A percentile compares a stretch with the other conserved stretches of the same genome.
These are phyloP conservation scores for Ormyrus thymus DNA, from an alignment of 2,888 invertebrate genomes.

Conservation along the genomic window DNA sequence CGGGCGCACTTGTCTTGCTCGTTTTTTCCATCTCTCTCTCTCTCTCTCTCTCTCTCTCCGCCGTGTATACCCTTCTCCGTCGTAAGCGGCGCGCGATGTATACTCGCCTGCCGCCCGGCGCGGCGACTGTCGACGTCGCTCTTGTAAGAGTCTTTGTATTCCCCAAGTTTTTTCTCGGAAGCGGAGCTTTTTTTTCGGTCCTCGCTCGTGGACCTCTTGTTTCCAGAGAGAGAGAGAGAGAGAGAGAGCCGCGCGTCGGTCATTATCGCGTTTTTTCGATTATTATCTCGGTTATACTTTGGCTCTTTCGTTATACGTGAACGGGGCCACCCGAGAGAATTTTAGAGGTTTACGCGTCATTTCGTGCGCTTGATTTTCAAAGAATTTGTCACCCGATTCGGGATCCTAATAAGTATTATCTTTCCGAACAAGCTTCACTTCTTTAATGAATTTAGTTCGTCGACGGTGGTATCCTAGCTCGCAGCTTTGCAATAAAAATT, in stretches of 20 bases:
- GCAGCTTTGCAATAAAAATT: no score
- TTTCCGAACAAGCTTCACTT: not conserved
- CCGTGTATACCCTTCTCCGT: conserved; percentile 17
- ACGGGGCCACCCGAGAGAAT: no score
- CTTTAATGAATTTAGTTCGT: not conserved
- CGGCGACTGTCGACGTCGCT: conserved; percentile 10
- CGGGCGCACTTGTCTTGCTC: conserved; percentile 22
- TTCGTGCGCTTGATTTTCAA: conserved; percentile 27
- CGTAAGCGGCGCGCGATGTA: conserved; percentile 18
- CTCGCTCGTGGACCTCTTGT: not conserved
- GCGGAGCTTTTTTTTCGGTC: not conserved
- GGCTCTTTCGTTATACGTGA: not conserved
- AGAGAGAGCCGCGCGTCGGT: not conserved
- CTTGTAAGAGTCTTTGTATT: conserved; percentile 21
- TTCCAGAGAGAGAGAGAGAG: not conserved
- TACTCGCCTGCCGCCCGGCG: conserved; percentile 10
- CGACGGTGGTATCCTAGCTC: no score
- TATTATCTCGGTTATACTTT: conserved; percentile 8
- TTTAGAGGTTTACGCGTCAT: not conserved
- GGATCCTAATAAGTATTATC: no score
- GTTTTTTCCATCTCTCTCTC: conserved; percentile 9
- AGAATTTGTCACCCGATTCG: conserved; percentile 3
- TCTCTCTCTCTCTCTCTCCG: not conserved
- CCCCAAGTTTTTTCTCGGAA: conserved; percentile 39
- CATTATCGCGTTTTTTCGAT: conserved; percentile 25